Evolutionary conservation across 1,140 invertebrate genomes (phyloP), one percentile per base, ranked within the genome.

Genomic region (Condylostylus longicornis): DNA sequence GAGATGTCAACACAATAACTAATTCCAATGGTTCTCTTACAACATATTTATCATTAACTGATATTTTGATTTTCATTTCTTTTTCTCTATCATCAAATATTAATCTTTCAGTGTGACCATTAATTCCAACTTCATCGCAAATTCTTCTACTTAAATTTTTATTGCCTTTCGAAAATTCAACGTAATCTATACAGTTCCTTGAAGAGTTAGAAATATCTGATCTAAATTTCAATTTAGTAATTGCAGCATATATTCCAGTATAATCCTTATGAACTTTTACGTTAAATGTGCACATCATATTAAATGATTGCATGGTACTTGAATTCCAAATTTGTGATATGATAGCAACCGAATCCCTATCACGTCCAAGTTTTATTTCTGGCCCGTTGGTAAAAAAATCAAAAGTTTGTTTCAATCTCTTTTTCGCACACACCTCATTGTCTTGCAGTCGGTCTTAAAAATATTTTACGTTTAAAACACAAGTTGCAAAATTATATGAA

Each of bases 181-280:
- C 55, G 12, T 58, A 58, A 18, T 58, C 55, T 18, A 58, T 47
- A 38, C 55, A 58, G 14, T 45, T 29, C 7, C n/a, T n/a, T 4
- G 47, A 42, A 1, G 48, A 54, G 23, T n/a, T n/a, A 17, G 44
- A 42, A 1, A 54, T 54, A 49, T 58, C 50, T 10, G 37, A 38
- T 5, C 54, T 46, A 12, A 58, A 53, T 42, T 58, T 58, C 2
- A 58, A 39, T 1, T 48, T 44, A 6, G 54, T 58, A 7, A 58
- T 58, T 6, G 55, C 45, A 3, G 51, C 58, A 19, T 51, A 58
- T 10, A 58, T 54, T 9, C 54, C 54, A 6, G n/a, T n/a, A n/a
- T n/a, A n/a, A n/a, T n/a, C n/a, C n/a, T n/a, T n/a, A n/a, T n/a
- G n/a, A n/a, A n/a, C n/a, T n/a, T n/a, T n/a, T n/a, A n/a, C n/a